These are phyloP conservation scores for Lamellibrachia columna DNA, from an alignment of 2,888 invertebrate species.

Conservation along the genomic window DNA sequence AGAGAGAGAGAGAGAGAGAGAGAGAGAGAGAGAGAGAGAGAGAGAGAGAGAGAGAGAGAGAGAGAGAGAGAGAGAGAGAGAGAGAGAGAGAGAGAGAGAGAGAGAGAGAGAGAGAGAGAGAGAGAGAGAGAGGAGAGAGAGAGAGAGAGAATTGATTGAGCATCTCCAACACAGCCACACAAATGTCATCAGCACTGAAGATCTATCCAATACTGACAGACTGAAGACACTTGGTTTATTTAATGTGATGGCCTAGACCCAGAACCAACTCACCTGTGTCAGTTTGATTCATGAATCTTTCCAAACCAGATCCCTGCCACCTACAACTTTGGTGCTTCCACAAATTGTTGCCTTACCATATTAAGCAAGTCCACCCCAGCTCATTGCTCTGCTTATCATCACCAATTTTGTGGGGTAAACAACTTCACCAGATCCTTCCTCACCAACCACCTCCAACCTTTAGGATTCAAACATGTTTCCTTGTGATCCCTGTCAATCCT, in stretches of 20 bases:
- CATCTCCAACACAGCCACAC: neutral
- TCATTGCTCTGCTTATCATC: too few relatives aligned
- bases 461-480: too few relatives aligned
- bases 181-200: neutral
- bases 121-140: too few relatives aligned
- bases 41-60: too few relatives aligned
- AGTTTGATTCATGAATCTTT: neutral
- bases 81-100: too few relatives aligned
- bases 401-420: too few relatives aligned
- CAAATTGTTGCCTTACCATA: neutral
- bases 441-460: too few relatives aligned
- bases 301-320: neutral
- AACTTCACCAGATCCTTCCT: too few relatives aligned
- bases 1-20: neutral
- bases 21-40: too few relatives aligned
- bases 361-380: too few relatives aligned
- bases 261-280: neutral
- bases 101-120: neutral
- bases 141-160: neutral
- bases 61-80: too few relatives aligned
- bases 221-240: neutral
- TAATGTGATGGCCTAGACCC: neutral
- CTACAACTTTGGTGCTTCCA: neutral
- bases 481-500: too few relatives aligned
- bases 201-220: neutral